A percentile compares a stretch with the other conserved stretches of the same genome.
These are phyloP conservation scores for Rhyzopertha dominica DNA, from an alignment of 1,140 invertebrate genomes.

Conservation along the genomic window DNA sequence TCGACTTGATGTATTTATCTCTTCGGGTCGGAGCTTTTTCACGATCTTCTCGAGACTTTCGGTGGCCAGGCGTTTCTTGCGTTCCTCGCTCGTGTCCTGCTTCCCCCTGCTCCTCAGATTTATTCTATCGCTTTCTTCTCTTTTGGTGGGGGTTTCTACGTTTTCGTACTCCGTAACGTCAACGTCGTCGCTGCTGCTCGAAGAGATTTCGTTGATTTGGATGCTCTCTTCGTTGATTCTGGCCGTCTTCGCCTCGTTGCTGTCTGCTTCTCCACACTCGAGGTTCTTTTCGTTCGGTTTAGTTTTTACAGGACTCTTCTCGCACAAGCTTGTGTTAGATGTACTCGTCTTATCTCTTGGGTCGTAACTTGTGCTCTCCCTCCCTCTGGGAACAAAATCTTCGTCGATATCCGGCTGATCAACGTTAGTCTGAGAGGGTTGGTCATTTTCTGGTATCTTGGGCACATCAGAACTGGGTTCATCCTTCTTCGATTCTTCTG, in stretches of 20 bases:
- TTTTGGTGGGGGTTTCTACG: background rate
- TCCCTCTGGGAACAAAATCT: slow-evolving; percentile 31
- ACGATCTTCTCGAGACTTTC: slow-evolving; percentile 4
- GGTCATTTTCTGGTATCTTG: too few species aligned
- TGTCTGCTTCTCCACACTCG: slow-evolving; percentile 23
- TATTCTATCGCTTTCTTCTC: background rate
- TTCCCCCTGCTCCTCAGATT: background rate
- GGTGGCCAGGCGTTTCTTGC: background rate
- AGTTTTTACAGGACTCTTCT: background rate
- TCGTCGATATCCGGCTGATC: too few species aligned
- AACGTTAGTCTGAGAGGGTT: too few species aligned
- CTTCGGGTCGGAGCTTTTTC: background rate
- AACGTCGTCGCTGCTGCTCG: slow-evolving; percentile 45
- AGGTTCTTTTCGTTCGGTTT: slow-evolving; percentile 10
- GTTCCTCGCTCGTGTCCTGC: background rate
- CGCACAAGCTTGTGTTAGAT: background rate
- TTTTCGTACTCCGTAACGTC: slow-evolving; percentile 2
- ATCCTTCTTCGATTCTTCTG: slow-evolving; percentile 1
- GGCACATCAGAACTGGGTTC: too few species aligned
- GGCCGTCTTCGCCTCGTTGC: background rate
- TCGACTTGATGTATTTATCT: background rate
- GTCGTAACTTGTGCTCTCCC: slow-evolving; percentile 35
- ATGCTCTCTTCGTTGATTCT: slow-evolving; percentile 44
- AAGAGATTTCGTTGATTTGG: slow-evolving; percentile 58
- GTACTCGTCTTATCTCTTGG: slow-evolving; percentile 17